A percentile compares a stretch with the other conserved stretches of the same genome.
Evolutionary conservation across 2,888 invertebrate species (phyloP).

Genomic region (Hyposoter didymator): DNA sequence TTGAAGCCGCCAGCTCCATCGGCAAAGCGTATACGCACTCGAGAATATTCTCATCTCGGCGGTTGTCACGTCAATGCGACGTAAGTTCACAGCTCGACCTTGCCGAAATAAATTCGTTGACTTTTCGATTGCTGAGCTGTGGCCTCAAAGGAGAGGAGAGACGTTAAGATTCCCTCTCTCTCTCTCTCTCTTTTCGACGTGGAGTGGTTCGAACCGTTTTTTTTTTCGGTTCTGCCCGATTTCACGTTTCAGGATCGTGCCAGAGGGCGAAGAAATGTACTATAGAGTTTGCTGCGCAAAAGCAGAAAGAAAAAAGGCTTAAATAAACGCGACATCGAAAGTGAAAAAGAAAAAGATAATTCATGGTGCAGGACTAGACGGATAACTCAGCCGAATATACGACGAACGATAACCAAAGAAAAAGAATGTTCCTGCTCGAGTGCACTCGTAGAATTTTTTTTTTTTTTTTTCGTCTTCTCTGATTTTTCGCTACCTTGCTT

Average conservation of each 20-base stretch:
- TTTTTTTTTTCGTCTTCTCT: constrained; percentile 25
- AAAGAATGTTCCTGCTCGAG: constrained; percentile 28
- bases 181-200: constrained; percentile 21
- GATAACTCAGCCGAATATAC: constrained; percentile 69
- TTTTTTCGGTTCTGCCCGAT: constrained; percentile 11
- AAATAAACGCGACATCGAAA: constrained; percentile 42
- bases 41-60: constrained; percentile 52
- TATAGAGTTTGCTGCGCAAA: constrained; percentile 11
- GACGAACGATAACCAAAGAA: background rate
- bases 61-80: constrained; percentile 70
- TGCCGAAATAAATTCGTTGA: constrained; percentile 76
- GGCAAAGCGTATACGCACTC: background rate
- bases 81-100: constrained; percentile 74
- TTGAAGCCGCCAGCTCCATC: constrained; percentile 8
- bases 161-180: background rate
- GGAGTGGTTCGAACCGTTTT: constrained; percentile 47
- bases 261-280: constrained; percentile 36
- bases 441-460: constrained; percentile 57
- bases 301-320: constrained; percentile 9
- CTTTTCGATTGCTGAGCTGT: constrained; percentile 60
- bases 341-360: constrained; percentile 57
- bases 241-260: constrained; percentile 19
- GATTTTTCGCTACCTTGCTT: constrained; percentile 60
- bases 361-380: constrained; percentile 65
- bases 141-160: constrained; percentile 37